Evolutionary conservation across 1,140 invertebrate genomes (phyloP), one percentile per base, ranked within the genome.

Genomic region (Acarapis woodi): DNA sequence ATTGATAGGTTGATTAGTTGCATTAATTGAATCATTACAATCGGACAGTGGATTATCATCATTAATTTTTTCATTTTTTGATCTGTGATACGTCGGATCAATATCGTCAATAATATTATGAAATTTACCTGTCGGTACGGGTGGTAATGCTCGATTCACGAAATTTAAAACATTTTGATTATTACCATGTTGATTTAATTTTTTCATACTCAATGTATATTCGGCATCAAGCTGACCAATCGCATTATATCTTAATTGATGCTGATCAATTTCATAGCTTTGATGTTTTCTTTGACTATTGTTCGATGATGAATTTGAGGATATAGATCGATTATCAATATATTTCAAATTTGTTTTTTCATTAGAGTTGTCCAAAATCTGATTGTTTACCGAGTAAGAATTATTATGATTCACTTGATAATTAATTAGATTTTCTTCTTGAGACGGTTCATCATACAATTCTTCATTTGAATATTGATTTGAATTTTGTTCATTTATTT

Each of bases 21-120:
- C 16, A 24, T 18, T 15, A 3, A 14, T n/a, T 31, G 21, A 4
- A 10, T 18, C 18, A 14, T 20, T 24, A n/a, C n/a, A n/a, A n/a
- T n/a, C n/a, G n/a, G n/a, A n/a, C n/a, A n/a, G n/a, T n/a, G n/a
- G n/a, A n/a, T n/a, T n/a, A n/a, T n/a, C n/a, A n/a, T n/a, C n/a
- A n/a, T n/a, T n/a, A n/a, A n/a, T n/a, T 38, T 2, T 25, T 26
- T 12, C 3, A 20, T 35, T 18, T 34, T 29, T 16, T 33, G 15
- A 35, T 12, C 34, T n/a, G 15, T 46, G 40, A 46, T 64, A 66
- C 3, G 64, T 66, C 3, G 64, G 64, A 48, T 66, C 64, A 28
- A 66, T 62, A 18, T 60, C 62, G 52, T 62, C 63, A 3, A 63
- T 63, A 45, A 66, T 65, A 43, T 66, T 66, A 12, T 53, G 36